phyloP scores from a whole-genome alignment of 2,113 vertebrate genomes.

The Naja naja region DNA sequence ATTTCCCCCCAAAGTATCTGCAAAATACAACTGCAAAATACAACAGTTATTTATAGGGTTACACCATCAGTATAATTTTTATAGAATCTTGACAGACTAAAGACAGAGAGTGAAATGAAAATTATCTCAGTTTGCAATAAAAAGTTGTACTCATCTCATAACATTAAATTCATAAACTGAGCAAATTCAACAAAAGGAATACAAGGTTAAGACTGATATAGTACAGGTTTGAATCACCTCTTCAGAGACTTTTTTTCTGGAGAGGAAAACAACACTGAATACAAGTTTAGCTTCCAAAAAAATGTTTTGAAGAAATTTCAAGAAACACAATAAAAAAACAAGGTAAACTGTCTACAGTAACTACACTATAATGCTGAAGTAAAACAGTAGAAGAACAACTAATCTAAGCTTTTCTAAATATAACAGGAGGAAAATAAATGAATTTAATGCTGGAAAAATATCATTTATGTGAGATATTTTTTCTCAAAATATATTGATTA shows the following conservation, averaged over 20 bases:
- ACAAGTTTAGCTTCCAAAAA: neutral
- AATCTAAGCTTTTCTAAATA: neutral
- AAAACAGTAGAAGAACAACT: neutral
- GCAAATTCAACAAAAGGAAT: conserved; percentile 9
- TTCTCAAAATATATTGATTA: conserved; percentile 5
- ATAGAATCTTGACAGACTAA: neutral
- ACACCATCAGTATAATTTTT: neutral
- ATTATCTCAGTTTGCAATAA: neutral
- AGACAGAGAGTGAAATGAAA: neutral
- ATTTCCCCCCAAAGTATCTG: neutral
- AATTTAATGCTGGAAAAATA: neutral
- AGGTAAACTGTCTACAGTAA: neutral
- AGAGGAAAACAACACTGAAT: neutral
- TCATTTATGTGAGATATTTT: neutral
- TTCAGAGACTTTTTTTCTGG: neutral
- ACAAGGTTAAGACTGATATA: neutral
- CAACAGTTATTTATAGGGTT: neutral
- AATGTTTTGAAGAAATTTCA: neutral
- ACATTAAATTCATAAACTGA: neutral
- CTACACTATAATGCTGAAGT: neutral
- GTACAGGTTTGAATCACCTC: neutral
- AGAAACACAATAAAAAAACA: neutral
- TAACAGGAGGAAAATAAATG: neutral
- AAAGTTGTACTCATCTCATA: neutral
- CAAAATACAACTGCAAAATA: neutral